These are phyloP conservation scores for Digitonthophagus gazella DNA, from an alignment of 2,888 invertebrate species.

Conservation along the genomic window DNA sequence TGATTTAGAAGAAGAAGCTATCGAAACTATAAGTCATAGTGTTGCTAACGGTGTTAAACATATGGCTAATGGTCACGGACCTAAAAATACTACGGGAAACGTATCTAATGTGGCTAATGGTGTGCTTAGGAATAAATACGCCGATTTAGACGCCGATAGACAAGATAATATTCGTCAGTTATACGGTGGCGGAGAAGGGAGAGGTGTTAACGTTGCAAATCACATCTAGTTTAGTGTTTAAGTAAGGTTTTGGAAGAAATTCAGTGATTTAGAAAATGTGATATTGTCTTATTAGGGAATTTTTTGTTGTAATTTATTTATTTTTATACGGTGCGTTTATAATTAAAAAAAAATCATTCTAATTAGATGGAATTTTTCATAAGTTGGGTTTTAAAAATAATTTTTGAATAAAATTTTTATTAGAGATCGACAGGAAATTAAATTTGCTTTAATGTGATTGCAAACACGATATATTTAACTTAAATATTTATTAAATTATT, in stretches of 20 bases:
- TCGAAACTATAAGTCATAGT: slow-evolving; percentile 45
- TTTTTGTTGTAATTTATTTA: no score
- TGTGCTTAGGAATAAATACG: slow-evolving; percentile 33
- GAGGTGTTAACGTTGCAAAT: slow-evolving; percentile 45
- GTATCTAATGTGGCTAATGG: slow-evolving; percentile 33
- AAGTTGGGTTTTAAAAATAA: no score
- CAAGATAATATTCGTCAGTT: slow-evolving; percentile 40
- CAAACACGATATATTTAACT: no score
- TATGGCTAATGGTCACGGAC: slow-evolving; percentile 46
- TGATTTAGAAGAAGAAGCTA: slow-evolving; percentile 45
- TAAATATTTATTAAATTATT: no score
- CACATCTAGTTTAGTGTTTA: slow-evolving; percentile 47
- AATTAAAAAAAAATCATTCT: no score
- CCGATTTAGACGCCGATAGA: slow-evolving; percentile 36
- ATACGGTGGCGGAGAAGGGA: no score
- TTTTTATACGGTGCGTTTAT: no score
- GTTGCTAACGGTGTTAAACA: slow-evolving; percentile 52
- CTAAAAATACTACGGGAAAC: slow-evolving; percentile 25
- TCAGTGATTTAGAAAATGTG: slow-evolving; percentile 23
- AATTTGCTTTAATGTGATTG: no score
- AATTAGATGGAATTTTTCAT: no score
- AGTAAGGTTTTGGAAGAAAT: not conserved
- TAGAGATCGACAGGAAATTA: no score
- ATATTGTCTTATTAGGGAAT: slow-evolving; percentile 19
- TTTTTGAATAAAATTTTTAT: no score